Evolutionary conservation across 2,797 vertebrate species (phyloP), one percentile per base, ranked within the genome.

Genomic region (Prionace glauca): DNA sequence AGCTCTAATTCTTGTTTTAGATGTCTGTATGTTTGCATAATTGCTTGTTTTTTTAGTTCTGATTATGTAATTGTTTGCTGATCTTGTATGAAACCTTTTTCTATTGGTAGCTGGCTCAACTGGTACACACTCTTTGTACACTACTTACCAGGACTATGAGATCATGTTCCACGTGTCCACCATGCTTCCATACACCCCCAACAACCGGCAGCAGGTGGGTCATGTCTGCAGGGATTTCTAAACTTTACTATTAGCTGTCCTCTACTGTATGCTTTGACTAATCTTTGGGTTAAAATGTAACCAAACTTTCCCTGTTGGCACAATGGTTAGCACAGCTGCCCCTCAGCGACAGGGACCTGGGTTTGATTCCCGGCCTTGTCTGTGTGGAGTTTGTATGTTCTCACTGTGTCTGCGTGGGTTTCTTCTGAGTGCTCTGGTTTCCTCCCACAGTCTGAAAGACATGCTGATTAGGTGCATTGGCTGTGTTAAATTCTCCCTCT

Each of bases 131-230:
- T 99, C 99, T 24, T 98, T 99, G 81, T 99, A 99, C 97, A 99
- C 99, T 0, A 97, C 97, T 36, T 99, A 98, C 97, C 99, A 99
- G 97, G 98, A 98, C 97, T 99, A 99, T 0, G 99, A 99, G 97
- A 98, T 99, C 97, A 99, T 99, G 99, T 99, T 99, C 97, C 99
- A 99, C 0, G 98, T 99, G 32, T 99, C 99, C 96, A 99, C 99
- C 74, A 98, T 99, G 98, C 98, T 99, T 95, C 99, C 99, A 0
- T 99, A 99, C 96, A 99, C 99, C 96, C 98, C 99, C 97, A 99
- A 97, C 98, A 99, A 99, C 97, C 98, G 98, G 41, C 99, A 99
- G 96, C 99, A 99, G 99, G 99, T 99, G 96, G 96, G 96, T 95
- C 94, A 95, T 12, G 12, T 65, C 69, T 32, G 24, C 32, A 41